These are phyloP conservation scores for Plodia interpunctella DNA, from an alignment of 1,140 invertebrate species.

Conservation along the genomic window DNA sequence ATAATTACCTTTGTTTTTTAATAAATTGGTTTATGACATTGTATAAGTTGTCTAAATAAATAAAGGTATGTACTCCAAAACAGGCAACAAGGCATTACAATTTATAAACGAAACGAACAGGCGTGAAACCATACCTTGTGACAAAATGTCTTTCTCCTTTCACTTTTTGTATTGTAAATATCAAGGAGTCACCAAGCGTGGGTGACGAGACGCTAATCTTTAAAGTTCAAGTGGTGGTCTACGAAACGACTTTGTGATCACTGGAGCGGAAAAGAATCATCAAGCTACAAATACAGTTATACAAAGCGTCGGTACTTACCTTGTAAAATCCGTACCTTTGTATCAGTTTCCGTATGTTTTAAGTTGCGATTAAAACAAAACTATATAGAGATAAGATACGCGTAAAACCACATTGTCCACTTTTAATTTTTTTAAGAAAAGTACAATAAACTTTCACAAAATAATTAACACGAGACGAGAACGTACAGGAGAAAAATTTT, in stretches of 20 bases:
- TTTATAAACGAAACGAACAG: slow-evolving; percentile 5
- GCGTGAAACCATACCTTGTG: slow-evolving; percentile 15
- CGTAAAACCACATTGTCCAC: no score
- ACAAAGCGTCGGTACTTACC: neutral
- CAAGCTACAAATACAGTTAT: slow-evolving; percentile 12
- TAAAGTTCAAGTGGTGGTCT: slow-evolving; percentile 11
- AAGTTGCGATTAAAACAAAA: no score
- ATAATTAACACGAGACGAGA: no score
- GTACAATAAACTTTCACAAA: no score
- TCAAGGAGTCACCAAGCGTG: neutral
- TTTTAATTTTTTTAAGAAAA: no score
- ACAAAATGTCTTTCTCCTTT: slow-evolving; percentile 27
- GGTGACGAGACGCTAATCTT: slow-evolving; percentile 14
- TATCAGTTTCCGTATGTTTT: neutral
- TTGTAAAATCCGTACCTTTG: neutral
- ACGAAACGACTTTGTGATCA: slow-evolving; percentile 18
- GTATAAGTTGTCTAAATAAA: no score
- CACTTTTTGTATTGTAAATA: slow-evolving; percentile 29
- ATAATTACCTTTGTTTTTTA: no score
- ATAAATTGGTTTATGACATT: no score
- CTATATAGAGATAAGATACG: no score
- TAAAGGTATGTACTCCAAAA: no score
- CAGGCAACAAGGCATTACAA: no score
- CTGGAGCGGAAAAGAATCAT: slow-evolving; percentile 25
- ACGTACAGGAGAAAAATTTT: no score